Evolutionary conservation across 2,888 invertebrate genomes (phyloP).

Genomic region (Zonitis immaculata): DNA sequence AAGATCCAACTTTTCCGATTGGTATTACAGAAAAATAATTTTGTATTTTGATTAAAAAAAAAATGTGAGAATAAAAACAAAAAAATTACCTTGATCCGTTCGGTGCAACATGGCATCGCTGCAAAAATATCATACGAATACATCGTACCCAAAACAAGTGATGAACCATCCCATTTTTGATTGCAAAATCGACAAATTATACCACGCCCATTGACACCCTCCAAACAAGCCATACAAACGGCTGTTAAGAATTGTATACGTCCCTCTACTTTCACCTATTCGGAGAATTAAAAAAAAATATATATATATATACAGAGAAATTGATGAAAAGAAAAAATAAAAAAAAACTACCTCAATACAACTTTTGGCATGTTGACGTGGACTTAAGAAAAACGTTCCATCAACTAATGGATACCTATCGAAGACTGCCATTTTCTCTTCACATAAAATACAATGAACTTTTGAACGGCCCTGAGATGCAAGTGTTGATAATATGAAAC

Average conservation of each 20-base stretch:
- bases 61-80: too few species aligned
- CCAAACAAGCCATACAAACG: constrained; percentile 92
- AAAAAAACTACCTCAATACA: constrained; percentile 70
- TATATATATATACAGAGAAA: too few species aligned
- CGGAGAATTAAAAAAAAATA: too few species aligned
- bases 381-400: constrained; percentile 96
- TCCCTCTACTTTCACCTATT: constrained; percentile 85
- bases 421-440: constrained; percentile 85
- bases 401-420: constrained; percentile 97
- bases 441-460: constrained; percentile 84
- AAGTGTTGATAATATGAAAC: constrained; percentile 91
- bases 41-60: too few species aligned
- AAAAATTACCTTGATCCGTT: constrained; percentile 74
- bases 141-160: constrained; percentile 93
- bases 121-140: constrained; percentile 98
- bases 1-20: too few species aligned
- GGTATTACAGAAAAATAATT: too few species aligned
- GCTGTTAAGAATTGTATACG: constrained; percentile 86
- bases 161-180: constrained; percentile 88
- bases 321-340: too few species aligned
- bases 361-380: constrained; percentile 81
- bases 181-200: constrained; percentile 82
- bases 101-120: constrained; percentile 92
- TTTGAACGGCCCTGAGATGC: constrained; percentile 85
- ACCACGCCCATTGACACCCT: constrained; percentile 70